These are phyloP conservation scores for Drosophila ustulata DNA, from an alignment of 2,888 invertebrate genomes.

Conservation along the genomic window DNA sequence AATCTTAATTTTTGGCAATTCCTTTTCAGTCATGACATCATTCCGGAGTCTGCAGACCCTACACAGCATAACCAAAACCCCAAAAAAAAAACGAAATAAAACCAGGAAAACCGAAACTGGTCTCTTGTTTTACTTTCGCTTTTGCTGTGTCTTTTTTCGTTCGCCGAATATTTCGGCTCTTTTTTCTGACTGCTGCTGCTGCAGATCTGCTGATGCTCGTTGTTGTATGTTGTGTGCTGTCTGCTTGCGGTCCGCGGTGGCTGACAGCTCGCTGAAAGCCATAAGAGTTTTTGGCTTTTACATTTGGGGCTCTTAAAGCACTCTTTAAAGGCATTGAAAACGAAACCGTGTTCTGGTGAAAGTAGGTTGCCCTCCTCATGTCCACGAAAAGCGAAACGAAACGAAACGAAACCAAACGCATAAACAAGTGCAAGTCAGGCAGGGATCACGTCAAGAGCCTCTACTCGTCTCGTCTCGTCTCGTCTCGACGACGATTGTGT, in stretches of 20 bases:
- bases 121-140: constrained; percentile 80
- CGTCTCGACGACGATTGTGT: constrained; percentile 63
- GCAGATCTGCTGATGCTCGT: constrained; percentile 49
- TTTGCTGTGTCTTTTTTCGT: constrained; percentile 47
- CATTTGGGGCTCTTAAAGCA: constrained; percentile 1
- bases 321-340: constrained; percentile 68
- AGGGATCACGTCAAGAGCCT: constrained; percentile 30
- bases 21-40: constrained; percentile 75
- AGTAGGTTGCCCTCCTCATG: constrained; percentile 59
- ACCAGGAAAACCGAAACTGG: constrained; percentile 72
- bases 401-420: constrained; percentile 55
- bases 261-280: constrained; percentile 54
- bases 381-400: constrained; percentile 45
- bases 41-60: constrained; percentile 70
- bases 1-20: constrained; percentile 72
- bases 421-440: constrained; percentile 67
- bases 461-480: constrained; percentile 6
- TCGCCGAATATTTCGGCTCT: constrained; percentile 48
- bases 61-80: constrained; percentile 16
- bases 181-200: constrained; percentile 25
- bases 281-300: constrained; percentile 29
- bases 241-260: constrained; percentile 47
- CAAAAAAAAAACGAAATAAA: constrained; percentile 32
- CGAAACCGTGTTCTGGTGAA: constrained; percentile 77
- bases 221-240: background rate